Percentiles rank a stretch among this genome's conserved stretches.
Evolutionary conservation across 2,888 invertebrate species (phyloP).

Genomic region (Dolichopus griseipennis): DNA sequence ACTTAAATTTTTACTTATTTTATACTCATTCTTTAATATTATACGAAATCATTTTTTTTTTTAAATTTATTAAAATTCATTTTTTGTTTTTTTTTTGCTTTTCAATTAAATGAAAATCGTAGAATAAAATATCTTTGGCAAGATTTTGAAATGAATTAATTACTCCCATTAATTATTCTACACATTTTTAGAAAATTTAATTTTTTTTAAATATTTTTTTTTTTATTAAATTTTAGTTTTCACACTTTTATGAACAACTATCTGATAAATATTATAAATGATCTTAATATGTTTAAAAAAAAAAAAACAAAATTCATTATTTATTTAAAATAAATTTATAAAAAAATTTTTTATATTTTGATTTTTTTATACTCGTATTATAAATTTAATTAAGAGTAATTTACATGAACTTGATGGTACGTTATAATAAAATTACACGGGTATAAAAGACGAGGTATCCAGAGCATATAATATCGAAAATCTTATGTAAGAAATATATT

Average conservation of each 20-base stretch:
- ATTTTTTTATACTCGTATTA: no score
- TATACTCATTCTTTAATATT: neutral
- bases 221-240: neutral
- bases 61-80: neutral
- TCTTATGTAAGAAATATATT: no score
- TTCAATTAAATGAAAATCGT: neutral
- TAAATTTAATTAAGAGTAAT: neutral
- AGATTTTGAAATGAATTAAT: neutral
- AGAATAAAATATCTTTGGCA: conserved; percentile 1
- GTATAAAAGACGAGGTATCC: no score
- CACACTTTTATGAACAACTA: neutral
- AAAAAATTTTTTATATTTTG: neutral
- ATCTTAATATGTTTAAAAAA: neutral
- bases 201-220: neutral
- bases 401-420: no score
- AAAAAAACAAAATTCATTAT: no score
- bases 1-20: neutral
- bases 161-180: neutral
- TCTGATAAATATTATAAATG: neutral
- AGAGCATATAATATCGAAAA: no score
- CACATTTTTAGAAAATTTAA: neutral
- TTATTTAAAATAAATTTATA: neutral
- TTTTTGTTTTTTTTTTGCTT: neutral
- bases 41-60: neutral
- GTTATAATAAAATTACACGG: no score